A percentile compares a stretch with the other conserved stretches of the same genome.
These are phyloP conservation scores for Malurus alboscapulatus DNA, from an alignment of 2,113 vertebrate genomes.

Conservation along the genomic window DNA sequence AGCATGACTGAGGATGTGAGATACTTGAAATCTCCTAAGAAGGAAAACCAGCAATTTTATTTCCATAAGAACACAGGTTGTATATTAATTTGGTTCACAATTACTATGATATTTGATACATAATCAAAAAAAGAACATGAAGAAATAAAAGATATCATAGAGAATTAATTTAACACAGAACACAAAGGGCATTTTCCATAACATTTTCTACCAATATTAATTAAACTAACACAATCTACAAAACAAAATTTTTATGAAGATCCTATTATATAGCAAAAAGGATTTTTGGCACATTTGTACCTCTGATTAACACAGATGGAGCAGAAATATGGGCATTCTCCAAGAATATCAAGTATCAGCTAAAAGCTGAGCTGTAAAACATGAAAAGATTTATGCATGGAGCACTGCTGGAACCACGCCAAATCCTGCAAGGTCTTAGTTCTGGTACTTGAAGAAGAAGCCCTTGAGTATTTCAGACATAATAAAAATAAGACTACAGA, in stretches of 20 bases:
- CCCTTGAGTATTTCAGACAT: conserved; percentile 30
- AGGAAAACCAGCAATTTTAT: background rate
- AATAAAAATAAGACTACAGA: conserved; percentile 36
- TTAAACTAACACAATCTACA: background rate
- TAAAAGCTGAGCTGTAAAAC: conserved; percentile 61
- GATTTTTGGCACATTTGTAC: conserved; percentile 33
- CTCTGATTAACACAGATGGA: background rate
- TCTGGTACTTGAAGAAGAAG: conserved; percentile 35
- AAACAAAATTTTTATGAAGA: conserved; percentile 1
- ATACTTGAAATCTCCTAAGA: background rate
- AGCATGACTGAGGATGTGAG: background rate
- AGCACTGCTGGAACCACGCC: conserved; percentile 20
- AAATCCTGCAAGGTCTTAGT: conserved; percentile 13
- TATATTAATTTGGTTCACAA: background rate
- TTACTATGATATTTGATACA: background rate
- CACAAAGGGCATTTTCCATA: background rate
- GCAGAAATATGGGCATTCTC: conserved; percentile 14
- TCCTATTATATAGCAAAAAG: conserved; percentile 2
- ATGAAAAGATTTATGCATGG: conserved; percentile 38
- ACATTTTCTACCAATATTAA: background rate
- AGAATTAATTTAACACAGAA: background rate
- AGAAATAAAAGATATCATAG: background rate
- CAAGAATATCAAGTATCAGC: conserved; percentile 45
- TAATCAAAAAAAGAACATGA: background rate
- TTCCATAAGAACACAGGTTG: background rate